Evolutionary conservation across 2,797 vertebrate species (phyloP).

Genomic region (Pseudomugil tenellus): DNA sequence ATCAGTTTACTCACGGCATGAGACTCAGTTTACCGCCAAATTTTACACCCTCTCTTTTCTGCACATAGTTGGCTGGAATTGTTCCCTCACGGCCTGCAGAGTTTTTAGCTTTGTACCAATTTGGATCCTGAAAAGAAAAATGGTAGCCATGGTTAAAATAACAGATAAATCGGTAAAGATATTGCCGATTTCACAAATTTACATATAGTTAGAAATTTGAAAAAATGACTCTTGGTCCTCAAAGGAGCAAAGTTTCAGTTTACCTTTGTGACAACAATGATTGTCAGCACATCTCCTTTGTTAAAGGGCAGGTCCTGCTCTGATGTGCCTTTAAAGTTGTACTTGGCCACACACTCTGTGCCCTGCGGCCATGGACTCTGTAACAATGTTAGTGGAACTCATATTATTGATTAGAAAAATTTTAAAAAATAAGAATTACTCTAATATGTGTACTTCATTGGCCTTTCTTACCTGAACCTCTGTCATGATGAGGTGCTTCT

Average conservation of each 20-base stretch:
- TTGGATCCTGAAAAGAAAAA: conserved; percentile 87
- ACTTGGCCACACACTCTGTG: conserved; percentile 97
- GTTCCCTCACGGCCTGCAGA: conserved; percentile 91
- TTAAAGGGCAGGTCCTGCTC: conserved; percentile 95
- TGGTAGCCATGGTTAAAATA: not conserved
- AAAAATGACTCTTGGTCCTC: not conserved
- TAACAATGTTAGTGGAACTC: not conserved
- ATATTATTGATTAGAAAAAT: not conserved
- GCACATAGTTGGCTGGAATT: conserved; percentile 96
- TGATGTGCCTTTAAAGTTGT: conserved; percentile 93
- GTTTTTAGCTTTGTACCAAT: conserved; percentile 99
- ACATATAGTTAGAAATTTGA: not conserved
- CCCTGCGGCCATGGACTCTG: conserved; percentile 90
- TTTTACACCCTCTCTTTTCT: conserved; percentile 95
- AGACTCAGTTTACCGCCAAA: conserved; percentile 94
- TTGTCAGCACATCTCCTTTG: conserved; percentile 95
- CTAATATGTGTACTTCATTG: not conserved
- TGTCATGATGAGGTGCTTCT: conserved; percentile 72
- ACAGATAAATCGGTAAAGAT: not conserved
- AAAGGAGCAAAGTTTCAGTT: not conserved
- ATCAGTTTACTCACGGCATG: conserved; percentile 92
- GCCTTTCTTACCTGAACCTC: conserved; percentile 72
- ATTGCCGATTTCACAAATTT: too few species aligned
- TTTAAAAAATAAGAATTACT: not conserved
- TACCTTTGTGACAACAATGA: conserved; percentile 95